phyloP scores from a whole-genome alignment of 2,797 vertebrate genomes.

The Lithobates sylvaticus region DNA sequence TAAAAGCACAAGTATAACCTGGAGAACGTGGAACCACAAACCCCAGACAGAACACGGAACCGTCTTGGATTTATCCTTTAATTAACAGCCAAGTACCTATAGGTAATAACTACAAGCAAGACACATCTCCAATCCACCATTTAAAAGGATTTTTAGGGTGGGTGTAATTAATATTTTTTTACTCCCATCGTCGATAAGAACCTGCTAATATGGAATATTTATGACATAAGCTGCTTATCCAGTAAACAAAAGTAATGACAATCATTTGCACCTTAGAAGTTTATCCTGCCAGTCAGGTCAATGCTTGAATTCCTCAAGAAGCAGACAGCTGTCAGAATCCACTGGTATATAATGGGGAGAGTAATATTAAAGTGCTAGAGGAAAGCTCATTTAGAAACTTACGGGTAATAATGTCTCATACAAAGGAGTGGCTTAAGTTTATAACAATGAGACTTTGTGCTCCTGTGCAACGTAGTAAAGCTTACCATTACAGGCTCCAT shows the following conservation, averaged over 20 bases:
- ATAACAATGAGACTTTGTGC: constrained; percentile 28
- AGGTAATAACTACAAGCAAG: background rate
- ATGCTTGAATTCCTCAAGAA: background rate
- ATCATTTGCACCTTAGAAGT: constrained; percentile 9
- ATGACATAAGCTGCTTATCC: constrained; percentile 17
- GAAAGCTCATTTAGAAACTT: constrained; percentile 11
- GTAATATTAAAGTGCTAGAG: background rate
- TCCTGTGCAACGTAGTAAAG: background rate
- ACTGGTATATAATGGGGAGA: background rate
- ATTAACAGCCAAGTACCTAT: background rate
- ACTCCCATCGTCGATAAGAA: background rate
- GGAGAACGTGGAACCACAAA: too few species aligned
- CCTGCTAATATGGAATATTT: background rate
- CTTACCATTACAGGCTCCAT: background rate
- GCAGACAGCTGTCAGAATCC: background rate
- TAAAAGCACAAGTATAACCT: too few species aligned
- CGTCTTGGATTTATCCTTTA: background rate
- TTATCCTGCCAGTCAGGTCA: constrained; percentile 6
- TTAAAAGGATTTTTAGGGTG: background rate
- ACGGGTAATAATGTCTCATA: constrained; percentile 14
- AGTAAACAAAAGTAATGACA: background rate
- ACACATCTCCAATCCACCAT: background rate
- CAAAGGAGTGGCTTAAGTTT: constrained; percentile 20
- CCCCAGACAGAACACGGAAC: background rate
- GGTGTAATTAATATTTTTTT: background rate